These are phyloP conservation scores for Eupsilia transversa DNA, from an alignment of 2,888 invertebrate genomes.

Conservation along the genomic window DNA sequence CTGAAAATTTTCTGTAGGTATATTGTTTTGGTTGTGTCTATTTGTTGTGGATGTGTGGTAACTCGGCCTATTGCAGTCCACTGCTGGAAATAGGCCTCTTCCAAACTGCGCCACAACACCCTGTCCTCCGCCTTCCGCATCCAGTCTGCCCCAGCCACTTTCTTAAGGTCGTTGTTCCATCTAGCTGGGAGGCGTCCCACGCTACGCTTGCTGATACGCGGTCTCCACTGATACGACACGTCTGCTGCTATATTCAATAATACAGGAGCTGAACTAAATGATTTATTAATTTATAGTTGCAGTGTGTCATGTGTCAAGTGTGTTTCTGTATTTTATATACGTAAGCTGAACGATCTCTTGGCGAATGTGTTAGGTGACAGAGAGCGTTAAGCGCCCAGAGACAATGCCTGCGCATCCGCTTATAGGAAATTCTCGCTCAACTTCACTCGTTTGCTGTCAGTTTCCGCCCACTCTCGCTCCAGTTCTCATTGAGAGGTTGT, in stretches of 20 bases:
- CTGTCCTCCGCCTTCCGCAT: too few species aligned
- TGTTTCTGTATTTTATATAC: constrained; percentile 7
- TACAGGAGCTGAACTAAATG: not conserved
- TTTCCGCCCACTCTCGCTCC: constrained; percentile 67
- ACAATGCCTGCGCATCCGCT: constrained; percentile 46
- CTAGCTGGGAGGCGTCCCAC: too few species aligned
- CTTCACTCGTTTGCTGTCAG: constrained; percentile 62
- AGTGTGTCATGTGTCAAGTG: not conserved
- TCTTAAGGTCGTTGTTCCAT: too few species aligned
- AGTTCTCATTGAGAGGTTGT: constrained; percentile 70
- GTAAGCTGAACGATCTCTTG: constrained; percentile 42
- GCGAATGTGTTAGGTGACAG: constrained; percentile 33
- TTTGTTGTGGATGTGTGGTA: not conserved
- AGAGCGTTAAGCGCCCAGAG: constrained; percentile 38
- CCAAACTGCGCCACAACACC: too few species aligned
- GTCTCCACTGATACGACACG: too few species aligned
- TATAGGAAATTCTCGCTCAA: constrained; percentile 65
- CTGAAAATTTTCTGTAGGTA: not conserved
- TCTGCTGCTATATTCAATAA: not conserved
- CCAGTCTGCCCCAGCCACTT: too few species aligned
- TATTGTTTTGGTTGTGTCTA: not conserved
- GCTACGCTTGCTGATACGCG: too few species aligned
- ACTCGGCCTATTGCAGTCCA: too few species aligned
- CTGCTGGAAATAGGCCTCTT: too few species aligned
- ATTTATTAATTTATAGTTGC: not conserved